These are phyloP conservation scores for Drosophila rhopaloa DNA, from an alignment of 1,140 invertebrate species.

Conservation along the genomic window DNA sequence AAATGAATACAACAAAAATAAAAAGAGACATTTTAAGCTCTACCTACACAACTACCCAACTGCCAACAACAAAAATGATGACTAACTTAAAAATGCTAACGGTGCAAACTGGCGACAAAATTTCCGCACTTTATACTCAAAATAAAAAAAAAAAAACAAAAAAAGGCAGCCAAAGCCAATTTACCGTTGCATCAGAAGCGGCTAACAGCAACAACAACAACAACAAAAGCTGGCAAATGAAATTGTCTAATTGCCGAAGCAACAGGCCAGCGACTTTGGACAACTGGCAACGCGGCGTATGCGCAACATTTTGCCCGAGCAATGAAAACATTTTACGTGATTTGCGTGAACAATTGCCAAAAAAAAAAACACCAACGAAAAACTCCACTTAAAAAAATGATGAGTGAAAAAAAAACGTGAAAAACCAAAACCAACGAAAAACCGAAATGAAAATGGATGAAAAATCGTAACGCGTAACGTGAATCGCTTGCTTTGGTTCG, in stretches of 20 bases:
- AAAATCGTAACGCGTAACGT: conserved; percentile 36
- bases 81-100: conserved; percentile 27
- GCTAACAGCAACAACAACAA: conserved; percentile 5
- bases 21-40: neutral
- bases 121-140: conserved; percentile 9
- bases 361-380: conserved; percentile 8
- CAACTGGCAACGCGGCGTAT: conserved; percentile 46
- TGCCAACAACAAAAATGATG: conserved; percentile 6
- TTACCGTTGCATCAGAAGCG: conserved; percentile 51
- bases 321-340: conserved; percentile 63
- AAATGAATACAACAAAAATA: neutral
- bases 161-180: conserved; percentile 26
- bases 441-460: conserved; percentile 2
- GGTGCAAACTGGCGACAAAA: conserved; percentile 34
- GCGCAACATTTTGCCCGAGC: conserved; percentile 43
- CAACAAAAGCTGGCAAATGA: conserved; percentile 20
- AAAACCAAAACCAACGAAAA: neutral
- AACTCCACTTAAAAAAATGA: conserved; percentile 1
- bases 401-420: neutral
- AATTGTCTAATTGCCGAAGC: conserved; percentile 56
- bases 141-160: neutral
- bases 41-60: conserved; percentile 2
- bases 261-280: conserved; percentile 23
- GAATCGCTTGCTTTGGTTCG: conserved; percentile 9
- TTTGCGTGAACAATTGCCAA: conserved; percentile 60